These are phyloP conservation scores for Oryctes rhinoceros DNA, from an alignment of 1,140 invertebrate species.

Conservation along the genomic window DNA sequence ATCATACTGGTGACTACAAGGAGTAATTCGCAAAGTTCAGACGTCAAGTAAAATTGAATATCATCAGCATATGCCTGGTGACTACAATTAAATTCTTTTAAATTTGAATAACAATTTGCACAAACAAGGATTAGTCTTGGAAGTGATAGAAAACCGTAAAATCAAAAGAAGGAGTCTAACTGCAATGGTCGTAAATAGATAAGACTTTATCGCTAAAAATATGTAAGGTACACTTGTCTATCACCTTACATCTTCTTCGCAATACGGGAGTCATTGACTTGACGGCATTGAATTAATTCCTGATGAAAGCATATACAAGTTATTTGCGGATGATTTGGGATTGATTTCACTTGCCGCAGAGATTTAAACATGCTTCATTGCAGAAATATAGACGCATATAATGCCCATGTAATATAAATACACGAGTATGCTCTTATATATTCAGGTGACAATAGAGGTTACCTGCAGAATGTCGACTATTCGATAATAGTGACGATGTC, in stretches of 20 bases:
- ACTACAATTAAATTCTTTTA: no score
- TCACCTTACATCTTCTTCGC: neutral
- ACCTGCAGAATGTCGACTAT: neutral
- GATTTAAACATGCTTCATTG: neutral
- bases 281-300: neutral
- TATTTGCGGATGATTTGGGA: slow-evolving; percentile 7
- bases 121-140: no score
- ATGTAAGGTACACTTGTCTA: no score
- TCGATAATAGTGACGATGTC: neutral
- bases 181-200: no score
- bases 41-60: no score
- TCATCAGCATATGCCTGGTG: no score
- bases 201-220: no score
- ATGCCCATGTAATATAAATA: neutral
- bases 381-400: neutral
- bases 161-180: no score
- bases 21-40: no score
- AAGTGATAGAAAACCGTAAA: no score
- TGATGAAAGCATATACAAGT: neutral
- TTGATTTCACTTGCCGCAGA: slow-evolving; percentile 2
- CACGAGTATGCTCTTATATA: neutral
- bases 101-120: no score
- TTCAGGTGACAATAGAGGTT: neutral
- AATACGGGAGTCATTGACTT: neutral
- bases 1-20: no score